Evolutionary conservation across 2,797 vertebrate genomes (phyloP), one percentile per base, ranked within the genome.

Genomic region (Naso thynnoides): DNA sequence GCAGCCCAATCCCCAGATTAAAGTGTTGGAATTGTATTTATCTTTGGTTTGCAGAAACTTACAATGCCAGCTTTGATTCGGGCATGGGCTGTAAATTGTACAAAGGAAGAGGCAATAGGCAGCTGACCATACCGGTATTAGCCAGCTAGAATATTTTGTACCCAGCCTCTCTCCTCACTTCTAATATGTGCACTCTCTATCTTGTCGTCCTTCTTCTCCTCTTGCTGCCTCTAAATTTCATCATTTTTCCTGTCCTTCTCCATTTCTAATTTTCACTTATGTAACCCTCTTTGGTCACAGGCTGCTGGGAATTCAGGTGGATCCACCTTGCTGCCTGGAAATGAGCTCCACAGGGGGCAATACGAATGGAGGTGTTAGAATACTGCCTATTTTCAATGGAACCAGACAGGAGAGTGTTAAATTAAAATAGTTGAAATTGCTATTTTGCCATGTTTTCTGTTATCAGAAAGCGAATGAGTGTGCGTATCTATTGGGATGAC

Each of bases 241-340:
- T 61, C 38, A 24, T 44, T 63, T 21, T 42, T 31, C 10, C 14
- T 66, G 38, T 66, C 54, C 19, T 55, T 57, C 29, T 82, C 49
- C 23, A 53, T 65, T 79, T 72, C 62, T 78, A 39, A 73, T 78
- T 81, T 87, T 73, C 55, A 71, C 78, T 48, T 26, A 36, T 41
- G 54, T 57, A 52, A 54, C 63, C 27, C 65, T 42, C 42, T 69
- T 49, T 59, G 57, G 31, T 50, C 67, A 38, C 27, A 52, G 33
- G 14, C 67, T 68, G 57, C 36, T 23, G 27, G 50, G 26, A 63
- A 64, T 52, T 59, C 41, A 56, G 44, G 67, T 70, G 26, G 23
- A 59, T 59, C 42, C 26, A 53, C 24, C 44, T 56, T 79, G 26
- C 45, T 74, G 11, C 15, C 16, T 65, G 75, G 57, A 77, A 75